A percentile compares a stretch with the other conserved stretches of the same genome.
These are phyloP conservation scores for Drosophila merina DNA, from an alignment of 2,888 invertebrate genomes.

Conservation along the genomic window DNA sequence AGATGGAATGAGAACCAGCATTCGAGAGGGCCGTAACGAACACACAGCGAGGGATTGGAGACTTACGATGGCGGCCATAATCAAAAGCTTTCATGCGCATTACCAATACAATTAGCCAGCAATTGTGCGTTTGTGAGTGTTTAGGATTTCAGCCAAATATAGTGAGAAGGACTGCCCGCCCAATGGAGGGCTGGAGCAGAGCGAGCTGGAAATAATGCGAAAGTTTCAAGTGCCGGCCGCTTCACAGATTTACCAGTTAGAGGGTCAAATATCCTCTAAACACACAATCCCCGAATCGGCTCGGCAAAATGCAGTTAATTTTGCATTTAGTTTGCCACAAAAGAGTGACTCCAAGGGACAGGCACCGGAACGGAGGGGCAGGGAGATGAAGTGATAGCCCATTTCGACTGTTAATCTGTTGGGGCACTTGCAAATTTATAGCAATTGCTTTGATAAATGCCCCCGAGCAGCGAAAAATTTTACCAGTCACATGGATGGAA, in stretches of 20 bases:
- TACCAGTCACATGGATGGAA: conserved; percentile 1
- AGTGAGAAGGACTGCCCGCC: not conserved
- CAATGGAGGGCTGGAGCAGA: not conserved
- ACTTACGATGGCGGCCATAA: conserved; percentile 50
- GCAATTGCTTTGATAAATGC: conserved; percentile 57
- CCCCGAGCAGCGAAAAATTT: conserved; percentile 42
- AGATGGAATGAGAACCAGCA: conserved; percentile 38
- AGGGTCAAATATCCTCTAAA: conserved; percentile 45
- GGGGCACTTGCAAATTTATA: conserved; percentile 69
- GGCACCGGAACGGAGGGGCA: not conserved
- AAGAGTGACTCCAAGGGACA: conserved; percentile 31
- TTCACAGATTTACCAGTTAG: conserved; percentile 46
- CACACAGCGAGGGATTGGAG: conserved; percentile 15
- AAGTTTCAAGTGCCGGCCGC: conserved; percentile 57
- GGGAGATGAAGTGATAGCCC: conserved; percentile 21
- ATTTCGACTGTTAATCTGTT: conserved; percentile 64
- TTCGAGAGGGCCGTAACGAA: conserved; percentile 5
- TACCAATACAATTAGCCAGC: conserved; percentile 70
- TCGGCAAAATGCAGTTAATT: conserved; percentile 55
- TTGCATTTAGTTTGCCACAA: conserved; percentile 64
- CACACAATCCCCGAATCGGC: conserved; percentile 11
- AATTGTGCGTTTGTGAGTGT: conserved; percentile 35
- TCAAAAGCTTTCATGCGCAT: conserved; percentile 61
- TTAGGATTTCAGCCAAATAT: not conserved
- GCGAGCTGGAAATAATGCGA: conserved; percentile 16